A percentile compares a stretch with the other conserved stretches of the same genome.
phyloP scores from a whole-genome alignment of 2,797 vertebrate genomes.

The Sebastes diaconus region DNA sequence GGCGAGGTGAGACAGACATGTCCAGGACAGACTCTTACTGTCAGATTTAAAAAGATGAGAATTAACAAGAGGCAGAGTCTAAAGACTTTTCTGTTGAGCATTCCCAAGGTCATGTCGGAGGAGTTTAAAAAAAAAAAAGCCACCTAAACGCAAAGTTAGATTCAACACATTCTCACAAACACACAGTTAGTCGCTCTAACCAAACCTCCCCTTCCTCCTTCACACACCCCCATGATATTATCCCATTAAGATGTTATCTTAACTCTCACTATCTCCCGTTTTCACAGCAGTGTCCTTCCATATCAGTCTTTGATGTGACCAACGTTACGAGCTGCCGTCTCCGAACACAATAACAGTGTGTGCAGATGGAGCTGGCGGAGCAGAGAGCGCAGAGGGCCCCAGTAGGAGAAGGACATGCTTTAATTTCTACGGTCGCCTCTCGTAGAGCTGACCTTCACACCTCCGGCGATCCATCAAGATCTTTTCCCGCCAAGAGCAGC shows the following conservation, averaged over 20 bases:
- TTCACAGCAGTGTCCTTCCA: constrained; percentile 38
- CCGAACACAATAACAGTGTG: constrained; percentile 63
- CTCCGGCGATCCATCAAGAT: constrained; percentile 77
- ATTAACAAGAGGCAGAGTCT: constrained; percentile 42
- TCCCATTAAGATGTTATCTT: constrained; percentile 36
- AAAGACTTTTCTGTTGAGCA: not conserved
- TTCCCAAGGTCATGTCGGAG: not conserved
- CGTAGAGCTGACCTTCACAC: constrained; percentile 79
- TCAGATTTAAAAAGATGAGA: constrained; percentile 39
- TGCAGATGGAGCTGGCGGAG: constrained; percentile 72
- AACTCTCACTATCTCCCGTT: constrained; percentile 25
- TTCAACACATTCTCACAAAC: not conserved
- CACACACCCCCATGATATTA: constrained; percentile 2
- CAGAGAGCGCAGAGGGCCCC: constrained; percentile 34
- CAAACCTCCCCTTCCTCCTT: not conserved
- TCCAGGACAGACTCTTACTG: constrained; percentile 29
- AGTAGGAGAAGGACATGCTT: constrained; percentile 71
- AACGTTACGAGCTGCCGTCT: constrained; percentile 57
- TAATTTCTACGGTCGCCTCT: constrained; percentile 71
- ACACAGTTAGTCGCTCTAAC: not conserved
- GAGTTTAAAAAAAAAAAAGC: not conserved
- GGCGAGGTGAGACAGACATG: constrained; percentile 52
- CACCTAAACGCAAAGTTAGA: not conserved
- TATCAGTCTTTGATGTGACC: constrained; percentile 76
- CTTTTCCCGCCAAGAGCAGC: constrained; percentile 60